A percentile compares a stretch with the other conserved stretches of the same genome.
Evolutionary conservation across 2,113 vertebrate species (phyloP).

Genomic region (Mesembrinibis cayennensis): DNA sequence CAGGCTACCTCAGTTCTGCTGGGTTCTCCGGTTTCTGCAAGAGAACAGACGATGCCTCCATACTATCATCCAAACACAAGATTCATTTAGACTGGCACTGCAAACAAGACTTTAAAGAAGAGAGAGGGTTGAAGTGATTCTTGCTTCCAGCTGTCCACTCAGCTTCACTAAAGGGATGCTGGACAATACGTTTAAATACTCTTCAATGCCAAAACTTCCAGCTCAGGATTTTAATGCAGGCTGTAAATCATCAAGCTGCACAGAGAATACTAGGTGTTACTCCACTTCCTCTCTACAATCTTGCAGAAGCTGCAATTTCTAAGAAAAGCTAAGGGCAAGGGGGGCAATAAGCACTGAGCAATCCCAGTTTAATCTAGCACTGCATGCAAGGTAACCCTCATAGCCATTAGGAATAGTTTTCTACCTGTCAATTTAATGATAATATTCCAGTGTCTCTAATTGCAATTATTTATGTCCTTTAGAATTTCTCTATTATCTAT

Average conservation of each 20-base stretch:
- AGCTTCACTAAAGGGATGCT: not conserved
- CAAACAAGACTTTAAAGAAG: not conserved
- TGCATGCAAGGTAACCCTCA: not conserved
- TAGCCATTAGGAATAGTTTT: not conserved
- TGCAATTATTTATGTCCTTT: not conserved
- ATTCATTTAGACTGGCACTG: not conserved
- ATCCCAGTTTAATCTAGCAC: not conserved
- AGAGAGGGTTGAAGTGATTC: not conserved
- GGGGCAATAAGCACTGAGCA: not conserved
- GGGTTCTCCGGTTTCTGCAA: not conserved
- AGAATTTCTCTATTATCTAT: slow-evolving; percentile 2
- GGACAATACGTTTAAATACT: not conserved
- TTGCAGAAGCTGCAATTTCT: not conserved
- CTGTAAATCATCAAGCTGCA: not conserved
- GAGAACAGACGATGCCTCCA: not conserved
- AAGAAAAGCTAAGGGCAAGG: not conserved
- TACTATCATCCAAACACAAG: not conserved
- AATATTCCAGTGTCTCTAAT: not conserved
- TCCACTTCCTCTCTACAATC: not conserved
- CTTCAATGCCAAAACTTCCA: not conserved
- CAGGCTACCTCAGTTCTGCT: not conserved
- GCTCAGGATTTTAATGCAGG: not conserved
- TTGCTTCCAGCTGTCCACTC: not conserved
- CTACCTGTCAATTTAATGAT: not conserved
- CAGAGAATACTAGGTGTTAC: not conserved